These are phyloP conservation scores for Hipposideros armiger DNA, from an alignment of 2,113 vertebrate genomes.

Conservation along the genomic window DNA sequence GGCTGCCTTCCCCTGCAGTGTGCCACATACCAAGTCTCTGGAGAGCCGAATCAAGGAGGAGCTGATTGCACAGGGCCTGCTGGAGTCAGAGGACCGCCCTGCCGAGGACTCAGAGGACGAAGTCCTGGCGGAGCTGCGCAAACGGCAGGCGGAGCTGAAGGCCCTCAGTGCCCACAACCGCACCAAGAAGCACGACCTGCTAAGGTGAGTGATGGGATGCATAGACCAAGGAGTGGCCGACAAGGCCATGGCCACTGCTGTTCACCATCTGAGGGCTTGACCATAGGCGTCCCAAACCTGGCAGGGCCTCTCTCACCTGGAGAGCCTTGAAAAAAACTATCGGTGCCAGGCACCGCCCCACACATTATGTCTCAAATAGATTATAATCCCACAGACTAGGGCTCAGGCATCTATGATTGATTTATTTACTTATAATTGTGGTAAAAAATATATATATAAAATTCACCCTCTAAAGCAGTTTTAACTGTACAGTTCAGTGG, in stretches of 20 bases:
- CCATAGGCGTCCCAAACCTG: neutral
- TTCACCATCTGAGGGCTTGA: neutral
- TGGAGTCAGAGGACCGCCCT: constrained; percentile 96
- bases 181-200: constrained; percentile 95
- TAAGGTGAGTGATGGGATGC: constrained; percentile 88
- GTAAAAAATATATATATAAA: neutral
- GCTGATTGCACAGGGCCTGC: constrained; percentile 96
- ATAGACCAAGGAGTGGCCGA: accelerated
- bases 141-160: constrained; percentile 97
- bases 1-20: constrained; percentile 85
- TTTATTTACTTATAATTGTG: neutral
- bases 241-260: neutral
- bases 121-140: constrained; percentile 95
- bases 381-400: neutral
- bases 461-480: neutral
- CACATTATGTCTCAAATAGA: neutral
- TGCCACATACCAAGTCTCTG: constrained; percentile 97
- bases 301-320: neutral
- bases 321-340: neutral
- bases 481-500: neutral
- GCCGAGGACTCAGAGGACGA: constrained; percentile 97
- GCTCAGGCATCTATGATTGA: neutral
- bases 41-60: constrained; percentile 99
- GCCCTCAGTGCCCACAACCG: constrained; percentile 96
- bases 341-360: neutral